phyloP scores from a whole-genome alignment of 2,113 vertebrate genomes.

The Lasiurus cinereus region DNA sequence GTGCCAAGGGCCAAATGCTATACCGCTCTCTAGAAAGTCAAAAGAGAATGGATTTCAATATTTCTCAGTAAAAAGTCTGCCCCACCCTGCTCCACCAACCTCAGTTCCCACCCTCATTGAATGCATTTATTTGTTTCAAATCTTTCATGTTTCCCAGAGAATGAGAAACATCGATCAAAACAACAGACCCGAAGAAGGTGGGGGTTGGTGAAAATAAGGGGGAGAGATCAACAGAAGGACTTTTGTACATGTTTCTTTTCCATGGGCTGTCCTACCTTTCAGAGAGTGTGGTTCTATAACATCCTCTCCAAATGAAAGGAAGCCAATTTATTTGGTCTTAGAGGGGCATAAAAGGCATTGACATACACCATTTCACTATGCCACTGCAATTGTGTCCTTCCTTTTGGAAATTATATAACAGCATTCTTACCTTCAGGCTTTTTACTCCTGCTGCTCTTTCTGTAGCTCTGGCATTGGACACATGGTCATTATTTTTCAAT shows the following conservation, averaged over 20 bases:
- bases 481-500: conserved; percentile 75
- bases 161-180: too few relatives aligned
- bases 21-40: conserved; percentile 82
- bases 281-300: conserved; percentile 55
- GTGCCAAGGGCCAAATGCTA: conserved; percentile 83
- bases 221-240: too few relatives aligned
- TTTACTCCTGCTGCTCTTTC: conserved; percentile 72
- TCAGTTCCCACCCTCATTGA: conserved; percentile 60
- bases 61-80: conserved; percentile 24
- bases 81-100: conserved; percentile 74
- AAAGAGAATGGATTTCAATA: conserved; percentile 73
- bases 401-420: conserved; percentile 56
- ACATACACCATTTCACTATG: conserved; percentile 58
- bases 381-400: neutral
- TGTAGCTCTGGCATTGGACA: conserved; percentile 69
- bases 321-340: conserved; percentile 57
- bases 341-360: conserved; percentile 3
- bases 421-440: conserved; percentile 78
- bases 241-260: conserved; percentile 36
- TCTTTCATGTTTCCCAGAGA: conserved; percentile 42
- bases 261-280: conserved; percentile 62
- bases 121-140: conserved; percentile 59
- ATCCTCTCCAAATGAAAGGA: conserved; percentile 69
- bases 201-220: too few relatives aligned
- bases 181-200: too few relatives aligned